These are phyloP conservation scores for Rhea pennata DNA, from an alignment of 2,113 vertebrate genomes.

Conservation along the genomic window DNA sequence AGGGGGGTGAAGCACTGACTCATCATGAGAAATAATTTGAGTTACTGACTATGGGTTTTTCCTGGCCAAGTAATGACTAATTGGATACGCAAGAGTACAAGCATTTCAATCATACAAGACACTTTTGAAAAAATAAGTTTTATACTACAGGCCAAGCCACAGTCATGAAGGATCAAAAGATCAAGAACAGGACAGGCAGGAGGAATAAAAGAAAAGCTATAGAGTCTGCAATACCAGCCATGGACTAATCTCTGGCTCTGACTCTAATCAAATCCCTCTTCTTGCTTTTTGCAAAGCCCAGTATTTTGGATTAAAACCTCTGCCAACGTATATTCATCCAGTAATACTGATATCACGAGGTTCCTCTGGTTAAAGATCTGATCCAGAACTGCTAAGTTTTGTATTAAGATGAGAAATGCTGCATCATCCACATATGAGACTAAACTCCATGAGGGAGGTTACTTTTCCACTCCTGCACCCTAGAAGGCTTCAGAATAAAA, in stretches of 20 bases:
- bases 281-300: background rate
- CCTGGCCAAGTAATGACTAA: background rate
- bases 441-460: background rate
- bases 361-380: background rate
- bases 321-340: background rate
- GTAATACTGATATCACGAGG: background rate
- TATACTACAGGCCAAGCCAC: background rate
- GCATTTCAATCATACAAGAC: background rate
- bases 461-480: background rate
- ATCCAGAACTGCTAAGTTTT: background rate
- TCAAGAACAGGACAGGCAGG: background rate
- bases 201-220: background rate
- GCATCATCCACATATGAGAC: background rate
- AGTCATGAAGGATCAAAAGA: background rate
- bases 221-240: background rate
- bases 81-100: background rate
- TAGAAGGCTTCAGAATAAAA: background rate
- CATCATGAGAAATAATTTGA: background rate
- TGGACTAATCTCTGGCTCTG: background rate
- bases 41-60: background rate
- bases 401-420: background rate
- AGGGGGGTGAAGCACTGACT: background rate
- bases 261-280: background rate
- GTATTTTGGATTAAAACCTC: background rate
- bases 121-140: background rate